A percentile compares a stretch with the other conserved stretches of the same genome.
Conservation (phyloP, 2,797 vertebrate species). For the Pangasius sanitwongsei region DNA sequence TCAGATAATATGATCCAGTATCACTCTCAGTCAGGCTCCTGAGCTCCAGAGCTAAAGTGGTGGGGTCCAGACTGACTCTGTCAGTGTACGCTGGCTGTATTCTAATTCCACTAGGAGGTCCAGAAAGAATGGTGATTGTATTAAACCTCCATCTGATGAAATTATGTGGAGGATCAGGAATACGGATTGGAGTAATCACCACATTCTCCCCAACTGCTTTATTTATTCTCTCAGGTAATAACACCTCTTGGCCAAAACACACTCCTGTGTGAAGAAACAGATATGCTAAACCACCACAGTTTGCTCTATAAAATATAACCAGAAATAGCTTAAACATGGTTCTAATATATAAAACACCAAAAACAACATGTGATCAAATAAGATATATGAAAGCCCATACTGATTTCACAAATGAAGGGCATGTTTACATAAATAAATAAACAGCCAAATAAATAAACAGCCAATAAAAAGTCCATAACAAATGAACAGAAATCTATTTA, state of each 20-base stretch:
- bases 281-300: background rate
- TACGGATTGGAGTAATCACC: background rate
- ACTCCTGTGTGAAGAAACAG: background rate
- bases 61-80: background rate
- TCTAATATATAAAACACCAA: too few relatives aligned
- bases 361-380: too few relatives aligned
- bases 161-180: background rate
- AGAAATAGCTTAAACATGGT: too few relatives aligned
- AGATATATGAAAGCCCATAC: too few relatives aligned
- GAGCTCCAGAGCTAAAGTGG: background rate
- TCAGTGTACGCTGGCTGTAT: background rate
- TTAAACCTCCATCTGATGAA: background rate
- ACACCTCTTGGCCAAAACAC: background rate
- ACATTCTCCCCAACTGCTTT: background rate
- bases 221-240: background rate
- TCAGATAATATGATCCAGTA: background rate
- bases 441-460: too few relatives aligned
- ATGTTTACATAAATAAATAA: too few relatives aligned
- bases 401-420: too few relatives aligned
- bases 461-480: background rate
- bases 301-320: background rate
- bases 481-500: background rate
- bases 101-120: background rate
- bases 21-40: background rate
- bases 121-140: rapidly evolving